phyloP scores from a whole-genome alignment of 2,888 invertebrate species.

The Synanthedon andrenaeformis region DNA sequence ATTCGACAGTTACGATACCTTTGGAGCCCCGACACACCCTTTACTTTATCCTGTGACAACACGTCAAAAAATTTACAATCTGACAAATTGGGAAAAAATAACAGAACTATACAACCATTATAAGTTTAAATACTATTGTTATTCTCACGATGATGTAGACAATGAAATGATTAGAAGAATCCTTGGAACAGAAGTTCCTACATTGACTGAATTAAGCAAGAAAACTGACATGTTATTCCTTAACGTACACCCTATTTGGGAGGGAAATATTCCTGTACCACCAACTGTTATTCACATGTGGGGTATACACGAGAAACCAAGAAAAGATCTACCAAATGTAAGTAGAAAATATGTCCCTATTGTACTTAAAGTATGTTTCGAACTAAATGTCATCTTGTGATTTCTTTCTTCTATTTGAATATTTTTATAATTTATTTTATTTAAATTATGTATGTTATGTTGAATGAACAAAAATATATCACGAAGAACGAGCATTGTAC shows the following conservation, averaged over 20 bases:
- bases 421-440: not conserved
- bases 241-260: constrained; percentile 39
- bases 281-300: constrained; percentile 40
- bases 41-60: constrained; percentile 6
- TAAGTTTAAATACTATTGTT: not conserved
- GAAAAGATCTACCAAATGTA: constrained; percentile 41
- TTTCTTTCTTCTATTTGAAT: not conserved
- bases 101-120: constrained; percentile 6
- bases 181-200: constrained; percentile 11
- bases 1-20: constrained; percentile 2
- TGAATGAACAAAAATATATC: too few species aligned
- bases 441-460: too few species aligned
- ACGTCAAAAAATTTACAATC: not conserved
- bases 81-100: constrained; percentile 12
- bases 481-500: too few species aligned
- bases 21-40: constrained; percentile 10
- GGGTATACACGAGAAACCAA: constrained; percentile 34
- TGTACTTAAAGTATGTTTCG: not conserved
- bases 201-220: constrained; percentile 13
- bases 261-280: constrained; percentile 33
- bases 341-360: not conserved
- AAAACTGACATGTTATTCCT: constrained; percentile 38
- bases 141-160: not conserved
- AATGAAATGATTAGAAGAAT: constrained; percentile 3
- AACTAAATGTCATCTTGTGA: not conserved